Evolutionary conservation across 2,113 vertebrate species (phyloP), one percentile per base, ranked within the genome.

Genomic region (Oreochromis spilurus): DNA sequence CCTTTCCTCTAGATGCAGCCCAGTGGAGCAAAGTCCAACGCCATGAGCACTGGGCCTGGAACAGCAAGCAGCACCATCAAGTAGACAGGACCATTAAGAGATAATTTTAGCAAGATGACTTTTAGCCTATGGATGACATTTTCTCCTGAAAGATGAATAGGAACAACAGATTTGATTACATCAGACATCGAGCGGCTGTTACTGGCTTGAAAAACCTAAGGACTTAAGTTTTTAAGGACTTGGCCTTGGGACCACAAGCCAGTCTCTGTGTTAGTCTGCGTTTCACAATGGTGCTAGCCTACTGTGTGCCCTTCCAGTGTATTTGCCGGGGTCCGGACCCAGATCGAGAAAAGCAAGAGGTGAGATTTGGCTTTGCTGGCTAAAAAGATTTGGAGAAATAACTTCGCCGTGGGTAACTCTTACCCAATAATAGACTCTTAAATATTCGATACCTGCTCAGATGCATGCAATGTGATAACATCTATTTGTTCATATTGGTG

Each of bases 291-390:
- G 94, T 95, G 88, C 91, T 96, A 38, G 91, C 87, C 65, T 77
- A 92, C 92, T 97, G 97, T 94, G 91, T 97, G 90, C 94, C 97
- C 86, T 96, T 97, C 84, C 97, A 97, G 82, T 98, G 97, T 86
- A 43, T 97, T 31, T 97, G 96, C 96, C 89, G 91, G 89, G 43
- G 94, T 72, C 91, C 95, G 3, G 91, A 95, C 72, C 88, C 95
- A 82, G 94, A 95, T 55, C 53, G 6, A 55, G 94, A 95, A 2
- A 94, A 96, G 78, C 86, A 94, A 19, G 93, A 97, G 97, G 97
- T 98, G 97, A 94, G 96, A 21, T 85, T 90, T 91, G 72, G 77
- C 40, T 84, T 83, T 16, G 4, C 62, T 79, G 78, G 24, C 83
- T 88, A 53, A 70, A 70, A 31, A 83, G 24, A 60, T 67, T 50